A percentile compares a stretch with the other conserved stretches of the same genome.
phyloP scores from a whole-genome alignment of 2,888 invertebrate genomes.

The Ectemnius cavifrons region DNA sequence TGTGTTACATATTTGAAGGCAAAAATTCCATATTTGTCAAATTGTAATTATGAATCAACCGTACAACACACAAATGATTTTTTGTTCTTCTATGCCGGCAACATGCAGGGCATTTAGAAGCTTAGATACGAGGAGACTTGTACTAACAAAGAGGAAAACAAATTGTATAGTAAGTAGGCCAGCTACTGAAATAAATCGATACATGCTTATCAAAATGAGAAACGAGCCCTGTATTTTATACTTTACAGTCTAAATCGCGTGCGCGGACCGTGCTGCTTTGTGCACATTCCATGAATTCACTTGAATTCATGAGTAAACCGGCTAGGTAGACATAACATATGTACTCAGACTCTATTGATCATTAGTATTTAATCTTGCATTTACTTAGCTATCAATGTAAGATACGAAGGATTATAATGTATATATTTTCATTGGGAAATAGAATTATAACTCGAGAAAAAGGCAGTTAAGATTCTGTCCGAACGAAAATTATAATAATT shows the following conservation, averaged over 20 bases:
- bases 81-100: constrained; percentile 44
- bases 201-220: constrained; percentile 69
- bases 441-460: constrained; percentile 38
- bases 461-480: constrained; percentile 15
- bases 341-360: constrained; percentile 20
- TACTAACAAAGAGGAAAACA: constrained; percentile 64
- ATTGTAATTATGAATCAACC: constrained; percentile 54
- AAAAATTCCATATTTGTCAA: constrained; percentile 49
- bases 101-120: constrained; percentile 42
- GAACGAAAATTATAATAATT: constrained; percentile 20
- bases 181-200: constrained; percentile 71
- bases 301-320: constrained; percentile 16
- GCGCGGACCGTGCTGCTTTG: constrained; percentile 34
- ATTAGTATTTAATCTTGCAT: constrained; percentile 44
- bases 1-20: constrained; percentile 56
- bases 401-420: constrained; percentile 42
- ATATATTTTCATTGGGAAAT: constrained; percentile 53
- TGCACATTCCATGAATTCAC: constrained; percentile 27
- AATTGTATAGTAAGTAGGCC: constrained; percentile 74
- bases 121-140: constrained; percentile 63
- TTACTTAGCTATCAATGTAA: constrained; percentile 50
- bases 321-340: constrained; percentile 28
- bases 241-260: constrained; percentile 55
- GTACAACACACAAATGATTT: constrained; percentile 37
- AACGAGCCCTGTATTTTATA: constrained; percentile 67